These are phyloP conservation scores for Callyntrura sp. DNA, from an alignment of 2,888 invertebrate genomes.

Conservation along the genomic window DNA sequence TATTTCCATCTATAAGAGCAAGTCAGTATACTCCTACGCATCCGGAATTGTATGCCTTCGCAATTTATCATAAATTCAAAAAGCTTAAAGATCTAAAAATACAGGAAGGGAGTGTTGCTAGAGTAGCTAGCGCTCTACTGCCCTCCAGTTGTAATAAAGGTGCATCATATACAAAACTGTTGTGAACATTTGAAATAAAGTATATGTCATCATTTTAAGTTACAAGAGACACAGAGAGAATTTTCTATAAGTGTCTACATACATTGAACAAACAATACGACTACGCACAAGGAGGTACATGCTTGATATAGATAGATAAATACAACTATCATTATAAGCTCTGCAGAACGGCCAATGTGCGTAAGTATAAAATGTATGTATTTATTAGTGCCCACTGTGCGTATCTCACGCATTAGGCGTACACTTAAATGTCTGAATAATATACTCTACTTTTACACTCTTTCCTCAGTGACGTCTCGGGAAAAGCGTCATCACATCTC, in stretches of 20 bases:
- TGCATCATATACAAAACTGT: neutral
- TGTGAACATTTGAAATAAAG: neutral
- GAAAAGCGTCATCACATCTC: constrained; percentile 83
- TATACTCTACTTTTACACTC: constrained; percentile 67
- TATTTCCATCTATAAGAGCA: neutral
- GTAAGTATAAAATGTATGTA: neutral
- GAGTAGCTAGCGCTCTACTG: neutral
- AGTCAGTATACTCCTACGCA: neutral
- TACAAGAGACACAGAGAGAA: neutral
- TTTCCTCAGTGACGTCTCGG: constrained; percentile 81
- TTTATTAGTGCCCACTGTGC: neutral
- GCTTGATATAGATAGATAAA: neutral
- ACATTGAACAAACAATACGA: constrained; percentile 3
- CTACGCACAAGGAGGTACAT: neutral
- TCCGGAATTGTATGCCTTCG: neutral
- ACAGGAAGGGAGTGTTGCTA: neutral
- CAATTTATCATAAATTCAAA: no score
- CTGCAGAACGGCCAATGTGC: neutral
- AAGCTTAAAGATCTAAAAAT: no score
- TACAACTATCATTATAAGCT: neutral
- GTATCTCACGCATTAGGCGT: constrained; percentile 1
- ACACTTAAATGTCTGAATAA: constrained; percentile 32
- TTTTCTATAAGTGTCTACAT: neutral
- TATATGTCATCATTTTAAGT: constrained; percentile 9
- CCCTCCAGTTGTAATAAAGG: no score